Percentiles rank a stretch among this genome's conserved stretches.
Conservation (phyloP, 2,113 vertebrate genomes). For the Nansenia antarctica region DNA sequence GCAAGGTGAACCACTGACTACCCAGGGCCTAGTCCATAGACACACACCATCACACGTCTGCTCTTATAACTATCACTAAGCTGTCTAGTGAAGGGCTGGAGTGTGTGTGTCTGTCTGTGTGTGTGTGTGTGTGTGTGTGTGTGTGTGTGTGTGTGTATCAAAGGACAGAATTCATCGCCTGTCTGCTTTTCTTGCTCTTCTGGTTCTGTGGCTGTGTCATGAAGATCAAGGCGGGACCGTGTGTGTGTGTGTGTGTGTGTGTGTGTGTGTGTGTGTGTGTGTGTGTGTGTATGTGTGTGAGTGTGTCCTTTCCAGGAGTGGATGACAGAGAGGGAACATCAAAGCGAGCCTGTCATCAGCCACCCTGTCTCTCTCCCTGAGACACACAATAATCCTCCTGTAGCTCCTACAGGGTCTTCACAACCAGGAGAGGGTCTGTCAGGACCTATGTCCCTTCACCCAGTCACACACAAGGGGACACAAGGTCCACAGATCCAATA, state of each 20-base stretch:
- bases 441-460: too few species aligned
- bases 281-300: slow-evolving; percentile 3
- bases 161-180: not conserved
- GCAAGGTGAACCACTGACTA: not conserved
- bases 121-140: not conserved
- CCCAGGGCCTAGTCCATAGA: too few species aligned
- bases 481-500: too few species aligned
- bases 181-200: slow-evolving; percentile 4
- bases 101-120: not conserved
- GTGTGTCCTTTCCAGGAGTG: slow-evolving; percentile 28
- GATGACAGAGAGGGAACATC: slow-evolving; percentile 57
- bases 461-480: too few species aligned
- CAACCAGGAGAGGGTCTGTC: too few species aligned
- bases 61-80: not conserved
- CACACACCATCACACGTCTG: not conserved
- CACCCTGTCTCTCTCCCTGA: too few species aligned
- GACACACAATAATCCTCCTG: too few species aligned
- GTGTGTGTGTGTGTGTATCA: not conserved
- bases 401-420: too few species aligned
- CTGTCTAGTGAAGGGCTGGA: not conserved
- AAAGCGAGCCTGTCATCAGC: slow-evolving; percentile 63
- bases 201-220: slow-evolving; percentile 1
- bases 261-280: not conserved
- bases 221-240: not conserved
- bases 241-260: not conserved